Evolutionary conservation across 2,113 vertebrate genomes (phyloP).

Genomic region (Paradoxurus hermaphroditus): DNA sequence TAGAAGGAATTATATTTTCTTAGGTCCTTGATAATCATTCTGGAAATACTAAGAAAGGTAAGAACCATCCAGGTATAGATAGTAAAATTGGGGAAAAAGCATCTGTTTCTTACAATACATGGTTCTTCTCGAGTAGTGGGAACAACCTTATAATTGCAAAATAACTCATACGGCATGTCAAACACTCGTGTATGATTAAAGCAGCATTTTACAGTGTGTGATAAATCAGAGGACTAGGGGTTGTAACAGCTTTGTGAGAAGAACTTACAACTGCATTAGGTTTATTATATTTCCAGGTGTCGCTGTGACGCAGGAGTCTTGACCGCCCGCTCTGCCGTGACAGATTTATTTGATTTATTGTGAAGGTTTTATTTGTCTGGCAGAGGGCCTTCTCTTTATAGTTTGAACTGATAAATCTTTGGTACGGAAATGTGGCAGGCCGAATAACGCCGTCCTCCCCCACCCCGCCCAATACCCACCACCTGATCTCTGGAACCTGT

Average conservation of each 20-base stretch:
- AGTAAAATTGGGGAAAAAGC: no score
- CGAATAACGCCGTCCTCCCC: not conserved
- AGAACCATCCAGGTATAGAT: not conserved
- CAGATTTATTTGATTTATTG: not conserved
- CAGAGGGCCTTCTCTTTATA: not conserved
- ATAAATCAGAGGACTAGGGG: not conserved
- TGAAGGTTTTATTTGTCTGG: not conserved
- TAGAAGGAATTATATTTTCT: not conserved
- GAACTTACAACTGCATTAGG: not conserved
- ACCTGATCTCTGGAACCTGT: not conserved
- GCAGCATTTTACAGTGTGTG: not conserved
- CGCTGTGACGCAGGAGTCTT: not conserved
- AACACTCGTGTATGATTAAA: not conserved
- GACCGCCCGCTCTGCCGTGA: not conserved
- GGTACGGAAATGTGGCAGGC: not conserved
- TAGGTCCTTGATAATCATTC: not conserved
- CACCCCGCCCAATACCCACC: not conserved
- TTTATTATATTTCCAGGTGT: not conserved
- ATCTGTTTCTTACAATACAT: not conserved
- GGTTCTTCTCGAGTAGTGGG: not conserved
- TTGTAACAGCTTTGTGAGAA: not conserved
- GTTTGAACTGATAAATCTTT: not conserved
- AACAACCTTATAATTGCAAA: not conserved
- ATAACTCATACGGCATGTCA: not conserved
- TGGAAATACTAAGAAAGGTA: not conserved